Percentiles rank a stretch among this genome's conserved stretches.
Conservation (phyloP, 2,113 vertebrate genomes). For the Noctilio leporinus region DNA sequence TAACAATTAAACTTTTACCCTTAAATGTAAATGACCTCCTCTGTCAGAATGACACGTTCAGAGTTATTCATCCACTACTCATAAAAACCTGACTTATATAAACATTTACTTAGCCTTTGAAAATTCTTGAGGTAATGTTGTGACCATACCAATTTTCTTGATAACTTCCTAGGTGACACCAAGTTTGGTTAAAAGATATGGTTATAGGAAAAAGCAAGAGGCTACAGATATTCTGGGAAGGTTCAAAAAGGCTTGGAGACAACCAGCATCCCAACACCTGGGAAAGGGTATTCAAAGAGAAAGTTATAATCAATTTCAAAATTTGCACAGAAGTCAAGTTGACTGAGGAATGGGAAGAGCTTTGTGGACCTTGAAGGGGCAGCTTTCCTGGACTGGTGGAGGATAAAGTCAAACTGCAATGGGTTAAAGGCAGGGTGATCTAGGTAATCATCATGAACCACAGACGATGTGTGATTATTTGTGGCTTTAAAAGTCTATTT, state of each 20-base stretch:
- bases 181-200: not conserved
- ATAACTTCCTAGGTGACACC: not conserved
- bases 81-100: not conserved
- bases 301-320: not conserved
- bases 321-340: not conserved
- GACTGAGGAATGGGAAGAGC: not conserved
- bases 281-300: not conserved
- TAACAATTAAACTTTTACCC: not conserved
- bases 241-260: rapidly evolving
- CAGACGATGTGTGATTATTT: rapidly evolving
- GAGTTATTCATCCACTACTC: not conserved
- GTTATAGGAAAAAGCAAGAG: not conserved
- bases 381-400: not conserved
- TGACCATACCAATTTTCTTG: not conserved
- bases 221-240: not conserved
- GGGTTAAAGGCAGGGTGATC: not conserved
- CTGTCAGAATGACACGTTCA: not conserved
- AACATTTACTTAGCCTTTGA: not conserved
- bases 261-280: not conserved
- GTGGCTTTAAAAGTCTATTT: not conserved
- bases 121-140: not conserved
- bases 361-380: not conserved
- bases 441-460: not conserved
- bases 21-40: not conserved
- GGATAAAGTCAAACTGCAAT: not conserved